Evolutionary conservation across 2,888 invertebrate species (phyloP), one percentile per base, ranked within the genome.

Genomic region (Amorpha juglandis): DNA sequence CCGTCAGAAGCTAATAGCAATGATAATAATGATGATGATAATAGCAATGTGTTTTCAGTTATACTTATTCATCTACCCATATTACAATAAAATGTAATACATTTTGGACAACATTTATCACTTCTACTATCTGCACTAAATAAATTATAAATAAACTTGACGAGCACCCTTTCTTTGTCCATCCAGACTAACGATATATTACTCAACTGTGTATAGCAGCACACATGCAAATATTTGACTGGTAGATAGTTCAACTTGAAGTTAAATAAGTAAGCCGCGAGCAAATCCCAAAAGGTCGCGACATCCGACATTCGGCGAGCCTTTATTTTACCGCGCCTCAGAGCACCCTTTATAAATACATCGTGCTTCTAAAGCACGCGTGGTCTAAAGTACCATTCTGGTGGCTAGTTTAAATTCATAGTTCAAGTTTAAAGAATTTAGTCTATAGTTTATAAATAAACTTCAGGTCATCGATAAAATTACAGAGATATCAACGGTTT

Each of bases 251-350:
- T 90, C 80, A 76, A 79, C 74, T 78, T 79, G 72, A 86, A 89
- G 88, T 90, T 88, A 90, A 91, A 90, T 87, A 90, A 86, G 87
- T 86, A 81, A 83, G 79, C 81, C 82, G 79, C 79, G 78, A 79
- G 81, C 80, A 82, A 86, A 81, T 91, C 92, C 92, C 88, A 70
- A 81, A 86, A 90, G 92, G 91, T 89, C 89, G 87, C 83, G 87
- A 82, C 89, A 86, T 88, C 85, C 90, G 89, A 90, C 90, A 89
- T 91, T 81, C 80, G 82, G 83, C 77, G 78, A 82, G 86, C 89
- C 91, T 91, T 91, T 91, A 91, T 92, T 91, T 91, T 88, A 87
- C 82, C 87, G 87, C 78, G 78, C 72, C 76, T 75, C 76, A 80
- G 82, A 74, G 79, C 80, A 78, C 79, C 77, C 80, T 66, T 48